phyloP scores from a whole-genome alignment of 2,113 vertebrate genomes.

The Bothrops jararaca region DNA sequence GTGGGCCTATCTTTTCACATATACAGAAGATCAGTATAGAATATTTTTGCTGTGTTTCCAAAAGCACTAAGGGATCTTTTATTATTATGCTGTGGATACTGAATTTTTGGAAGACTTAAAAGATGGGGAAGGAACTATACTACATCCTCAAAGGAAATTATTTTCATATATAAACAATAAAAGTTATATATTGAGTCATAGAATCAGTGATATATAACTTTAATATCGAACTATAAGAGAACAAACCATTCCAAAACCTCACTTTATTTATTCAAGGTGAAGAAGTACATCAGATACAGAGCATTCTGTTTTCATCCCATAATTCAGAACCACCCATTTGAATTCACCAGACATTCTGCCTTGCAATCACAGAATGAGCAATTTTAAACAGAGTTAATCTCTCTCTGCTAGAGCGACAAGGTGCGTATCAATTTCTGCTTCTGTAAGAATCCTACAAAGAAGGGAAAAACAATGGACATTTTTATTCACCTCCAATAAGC shows the following conservation, averaged over 20 bases:
- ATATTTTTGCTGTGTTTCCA: neutral
- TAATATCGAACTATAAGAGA: slow-evolving; percentile 24
- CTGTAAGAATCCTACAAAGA: slow-evolving; percentile 87
- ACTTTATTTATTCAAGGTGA: slow-evolving; percentile 79
- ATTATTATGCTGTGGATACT: neutral
- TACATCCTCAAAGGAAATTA: neutral
- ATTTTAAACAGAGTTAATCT: slow-evolving; percentile 75
- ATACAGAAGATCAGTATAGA: neutral
- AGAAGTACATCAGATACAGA: slow-evolving; percentile 61
- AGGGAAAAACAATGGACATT: slow-evolving; percentile 33
- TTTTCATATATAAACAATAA: neutral
- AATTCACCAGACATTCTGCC: slow-evolving; percentile 59
- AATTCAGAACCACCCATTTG: slow-evolving; percentile 61
- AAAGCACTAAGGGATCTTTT: neutral
- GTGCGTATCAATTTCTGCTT: slow-evolving; percentile 87
- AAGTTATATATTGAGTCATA: slow-evolving; percentile 19
- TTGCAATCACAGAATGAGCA: slow-evolving; percentile 53
- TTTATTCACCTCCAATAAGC: slow-evolving; percentile 30
- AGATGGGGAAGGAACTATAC: neutral
- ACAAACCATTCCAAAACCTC: slow-evolving; percentile 72
- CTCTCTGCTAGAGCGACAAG: slow-evolving; percentile 92
- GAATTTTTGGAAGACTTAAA: neutral
- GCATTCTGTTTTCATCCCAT: slow-evolving; percentile 55
- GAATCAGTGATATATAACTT: neutral
- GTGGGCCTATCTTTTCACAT: neutral